A percentile compares a stretch with the other conserved stretches of the same genome.
phyloP scores from a whole-genome alignment of 2,888 invertebrate species.

The Sarcophaga carnaria region DNA sequence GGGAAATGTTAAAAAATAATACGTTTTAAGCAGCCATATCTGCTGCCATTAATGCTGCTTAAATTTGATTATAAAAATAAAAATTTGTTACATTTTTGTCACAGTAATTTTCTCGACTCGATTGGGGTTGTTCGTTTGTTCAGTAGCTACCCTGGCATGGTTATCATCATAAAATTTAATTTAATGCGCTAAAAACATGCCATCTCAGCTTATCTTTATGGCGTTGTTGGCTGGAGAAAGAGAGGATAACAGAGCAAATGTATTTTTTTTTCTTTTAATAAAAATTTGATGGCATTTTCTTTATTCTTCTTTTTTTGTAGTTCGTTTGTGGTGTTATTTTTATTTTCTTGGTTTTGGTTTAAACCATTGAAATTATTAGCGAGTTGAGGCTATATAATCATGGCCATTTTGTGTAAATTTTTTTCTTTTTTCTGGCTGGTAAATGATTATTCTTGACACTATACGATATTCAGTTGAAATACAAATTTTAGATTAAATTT shows the following conservation, averaged over 20 bases:
- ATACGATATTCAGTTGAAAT: background rate
- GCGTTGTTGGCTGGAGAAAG: conserved; percentile 1
- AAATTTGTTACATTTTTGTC: conserved; percentile 48
- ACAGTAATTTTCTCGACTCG: background rate
- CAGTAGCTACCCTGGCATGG: conserved; percentile 19
- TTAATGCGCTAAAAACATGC: conserved; percentile 67
- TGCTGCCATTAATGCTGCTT: conserved; percentile 30
- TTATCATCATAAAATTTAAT: conserved; percentile 66
- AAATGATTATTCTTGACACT: conserved; percentile 55
- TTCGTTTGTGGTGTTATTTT: background rate
- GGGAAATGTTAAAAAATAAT: background rate
- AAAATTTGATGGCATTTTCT: conserved; percentile 33
- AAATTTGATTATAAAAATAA: conserved; percentile 62
- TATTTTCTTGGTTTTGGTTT: conserved; percentile 18
- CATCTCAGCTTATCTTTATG: conserved; percentile 64
- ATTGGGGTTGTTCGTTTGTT: background rate
- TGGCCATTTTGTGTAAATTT: conserved; percentile 7
- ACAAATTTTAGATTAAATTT: background rate
- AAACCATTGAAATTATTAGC: background rate
- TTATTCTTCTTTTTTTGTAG: no score
- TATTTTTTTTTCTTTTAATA: background rate
- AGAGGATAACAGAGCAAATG: background rate
- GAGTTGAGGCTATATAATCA: conserved; percentile 22
- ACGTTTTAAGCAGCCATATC: conserved; percentile 31
- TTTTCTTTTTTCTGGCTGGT: conserved; percentile 5